phyloP scores from a whole-genome alignment of 2,888 invertebrate species.

The Eupithecia pulchellata region DNA sequence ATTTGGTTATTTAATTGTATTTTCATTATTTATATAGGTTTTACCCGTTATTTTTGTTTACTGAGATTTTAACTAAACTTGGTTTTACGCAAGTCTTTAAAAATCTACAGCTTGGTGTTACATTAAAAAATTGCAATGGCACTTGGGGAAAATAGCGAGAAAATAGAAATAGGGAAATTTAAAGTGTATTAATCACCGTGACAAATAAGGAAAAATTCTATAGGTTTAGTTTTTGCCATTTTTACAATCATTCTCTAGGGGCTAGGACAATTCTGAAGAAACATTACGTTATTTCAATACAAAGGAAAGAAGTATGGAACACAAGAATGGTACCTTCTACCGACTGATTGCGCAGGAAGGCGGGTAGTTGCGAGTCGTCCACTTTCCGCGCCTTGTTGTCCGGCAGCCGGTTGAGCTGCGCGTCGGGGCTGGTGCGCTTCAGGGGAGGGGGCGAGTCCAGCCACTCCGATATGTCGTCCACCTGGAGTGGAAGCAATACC shows the following conservation, averaged over 20 bases:
- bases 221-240: no score
- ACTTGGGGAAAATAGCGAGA: neutral
- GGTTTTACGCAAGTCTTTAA: no score
- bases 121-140: neutral
- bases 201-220: no score
- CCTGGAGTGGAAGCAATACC: constrained; percentile 54
- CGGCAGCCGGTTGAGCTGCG: constrained; percentile 57
- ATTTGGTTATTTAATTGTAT: no score
- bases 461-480: constrained; percentile 79
- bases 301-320: no score
- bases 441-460: constrained; percentile 71
- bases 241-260: no score
- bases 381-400: constrained; percentile 50
- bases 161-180: neutral
- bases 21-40: no score
- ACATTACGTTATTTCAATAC: no score
- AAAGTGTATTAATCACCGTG: no score
- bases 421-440: constrained; percentile 65
- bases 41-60: no score
- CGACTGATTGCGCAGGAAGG: constrained; percentile 79
- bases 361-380: constrained; percentile 53
- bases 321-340: constrained; percentile 68
- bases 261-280: no score
- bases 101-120: neutral
- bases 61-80: no score